Conservation (phyloP, 2,888 invertebrate genomes). For the Lordiphosa andalusiaca region DNA sequence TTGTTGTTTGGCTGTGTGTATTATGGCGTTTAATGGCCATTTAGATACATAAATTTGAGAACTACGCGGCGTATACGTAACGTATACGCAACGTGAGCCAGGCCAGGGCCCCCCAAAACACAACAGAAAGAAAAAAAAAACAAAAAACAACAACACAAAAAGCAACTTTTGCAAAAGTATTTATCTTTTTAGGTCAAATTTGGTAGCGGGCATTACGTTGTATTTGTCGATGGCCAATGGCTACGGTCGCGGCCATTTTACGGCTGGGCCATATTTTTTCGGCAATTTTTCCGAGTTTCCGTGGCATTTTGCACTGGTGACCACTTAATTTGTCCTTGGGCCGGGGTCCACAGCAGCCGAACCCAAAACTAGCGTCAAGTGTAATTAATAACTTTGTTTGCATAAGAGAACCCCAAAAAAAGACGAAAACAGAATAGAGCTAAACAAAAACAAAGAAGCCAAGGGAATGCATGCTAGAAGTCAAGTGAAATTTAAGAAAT, state of each 20-base stretch:
- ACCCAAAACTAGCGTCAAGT: conserved; percentile 45
- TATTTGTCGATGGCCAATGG: conserved; percentile 41
- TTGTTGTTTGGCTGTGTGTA: neutral
- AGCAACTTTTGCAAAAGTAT: conserved; percentile 46
- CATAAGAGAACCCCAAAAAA: conserved; percentile 48
- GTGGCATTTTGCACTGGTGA: conserved; percentile 43
- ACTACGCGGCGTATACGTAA: conserved; percentile 44
- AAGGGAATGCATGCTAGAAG: neutral
- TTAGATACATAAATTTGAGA: conserved; percentile 38
- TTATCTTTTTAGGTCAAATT: conserved; percentile 68
- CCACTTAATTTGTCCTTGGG: conserved; percentile 53
- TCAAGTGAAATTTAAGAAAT: no score
- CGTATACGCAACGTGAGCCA: conserved; percentile 47
- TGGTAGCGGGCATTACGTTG: conserved; percentile 35
- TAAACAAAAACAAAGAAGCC: conserved; percentile 15
- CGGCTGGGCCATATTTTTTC: conserved; percentile 1
- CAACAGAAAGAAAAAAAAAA: no score
- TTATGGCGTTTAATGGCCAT: conserved; percentile 38
- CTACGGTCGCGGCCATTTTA: conserved; percentile 38
- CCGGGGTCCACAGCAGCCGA: conserved; percentile 21
- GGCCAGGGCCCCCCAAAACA: no score
- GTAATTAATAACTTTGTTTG: conserved; percentile 52
- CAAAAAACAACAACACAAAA: conserved; percentile 11
- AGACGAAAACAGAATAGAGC: conserved; percentile 1
- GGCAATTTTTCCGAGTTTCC: conserved; percentile 26